phyloP scores from a whole-genome alignment of 2,888 invertebrate species.

The Anoncus sp. region DNA sequence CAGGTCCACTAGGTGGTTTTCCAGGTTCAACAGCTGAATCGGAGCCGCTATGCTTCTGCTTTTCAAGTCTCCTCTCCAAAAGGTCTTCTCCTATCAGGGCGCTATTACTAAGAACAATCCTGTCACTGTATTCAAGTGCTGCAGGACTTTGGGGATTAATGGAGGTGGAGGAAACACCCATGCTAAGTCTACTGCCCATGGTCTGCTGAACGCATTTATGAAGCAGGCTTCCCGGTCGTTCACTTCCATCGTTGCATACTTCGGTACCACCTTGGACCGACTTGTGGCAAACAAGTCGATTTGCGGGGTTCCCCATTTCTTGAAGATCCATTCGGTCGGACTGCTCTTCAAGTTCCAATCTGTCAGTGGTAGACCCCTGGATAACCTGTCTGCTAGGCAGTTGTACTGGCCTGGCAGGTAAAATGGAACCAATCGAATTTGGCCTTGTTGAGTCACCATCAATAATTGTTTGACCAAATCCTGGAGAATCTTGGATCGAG shows the following conservation, averaged over 20 bases:
- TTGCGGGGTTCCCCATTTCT: not conserved
- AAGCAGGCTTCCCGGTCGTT: not conserved
- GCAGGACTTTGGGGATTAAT: not conserved
- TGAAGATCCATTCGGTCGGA: not conserved
- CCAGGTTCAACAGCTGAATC: not conserved
- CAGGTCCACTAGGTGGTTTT: not conserved
- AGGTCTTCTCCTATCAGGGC: not conserved
- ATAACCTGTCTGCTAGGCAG: not conserved
- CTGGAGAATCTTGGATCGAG: not conserved
- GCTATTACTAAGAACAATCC: not conserved
- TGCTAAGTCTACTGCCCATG: not conserved
- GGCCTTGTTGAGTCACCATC: not conserved
- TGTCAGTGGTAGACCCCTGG: not conserved
- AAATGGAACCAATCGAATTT: not conserved
- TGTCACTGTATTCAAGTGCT: not conserved
- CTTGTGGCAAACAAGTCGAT: not conserved
- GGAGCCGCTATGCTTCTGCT: not conserved
- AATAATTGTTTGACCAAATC: not conserved
- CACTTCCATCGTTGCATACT: not conserved
- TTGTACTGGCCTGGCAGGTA: not conserved
- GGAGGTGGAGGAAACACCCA: slow-evolving; percentile 13
- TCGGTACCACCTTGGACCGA: not conserved
- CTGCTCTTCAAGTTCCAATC: not conserved
- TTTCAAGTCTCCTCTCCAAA: slow-evolving; percentile 4
- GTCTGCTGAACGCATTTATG: slow-evolving; percentile 4